Evolutionary conservation across 2,888 invertebrate genomes (phyloP).

Genomic region (Andrena haemorrhoa): DNA sequence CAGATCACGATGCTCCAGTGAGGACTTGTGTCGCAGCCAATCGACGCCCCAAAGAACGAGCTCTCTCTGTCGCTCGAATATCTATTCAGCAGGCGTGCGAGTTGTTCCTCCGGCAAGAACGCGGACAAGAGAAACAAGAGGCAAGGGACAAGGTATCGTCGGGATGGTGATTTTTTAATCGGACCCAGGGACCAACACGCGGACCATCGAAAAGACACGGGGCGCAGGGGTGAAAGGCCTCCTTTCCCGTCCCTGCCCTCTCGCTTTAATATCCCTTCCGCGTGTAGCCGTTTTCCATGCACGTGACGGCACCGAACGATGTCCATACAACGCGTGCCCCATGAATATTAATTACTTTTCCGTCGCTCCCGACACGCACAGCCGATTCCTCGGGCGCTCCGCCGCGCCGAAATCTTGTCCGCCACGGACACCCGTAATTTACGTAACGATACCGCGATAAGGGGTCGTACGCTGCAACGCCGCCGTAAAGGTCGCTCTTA

Average conservation of each 20-base stretch:
- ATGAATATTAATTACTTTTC: constrained; percentile 61
- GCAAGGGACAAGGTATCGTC: neutral
- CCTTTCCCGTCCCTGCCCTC: neutral
- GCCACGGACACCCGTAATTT: constrained; percentile 26
- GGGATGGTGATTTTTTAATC: constrained; percentile 34
- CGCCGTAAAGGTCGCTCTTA: neutral
- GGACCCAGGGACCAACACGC: neutral
- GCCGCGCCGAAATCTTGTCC: constrained; percentile 17
- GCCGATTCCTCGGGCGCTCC: constrained; percentile 26
- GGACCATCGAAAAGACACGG: constrained; percentile 34
- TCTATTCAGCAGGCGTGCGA: constrained; percentile 35
- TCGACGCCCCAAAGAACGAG: neutral
- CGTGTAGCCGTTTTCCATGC: constrained; percentile 68
- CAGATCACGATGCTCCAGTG: neutral
- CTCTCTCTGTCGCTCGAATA: constrained; percentile 13
- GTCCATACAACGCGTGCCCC: constrained; percentile 40
- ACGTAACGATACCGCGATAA: constrained; percentile 35
- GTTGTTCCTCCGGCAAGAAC: neutral
- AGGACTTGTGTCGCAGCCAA: constrained; percentile 15
- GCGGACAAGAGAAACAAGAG: constrained; percentile 9
- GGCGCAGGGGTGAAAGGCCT: constrained; percentile 37
- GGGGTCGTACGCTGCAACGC: neutral
- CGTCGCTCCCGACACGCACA: constrained; percentile 1
- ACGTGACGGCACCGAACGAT: constrained; percentile 66
- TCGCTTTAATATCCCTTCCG: constrained; percentile 59